A percentile compares a stretch with the other conserved stretches of the same genome.
Conservation (phyloP, 2,113 vertebrate genomes). For the Campylomormyrus tamandua region DNA sequence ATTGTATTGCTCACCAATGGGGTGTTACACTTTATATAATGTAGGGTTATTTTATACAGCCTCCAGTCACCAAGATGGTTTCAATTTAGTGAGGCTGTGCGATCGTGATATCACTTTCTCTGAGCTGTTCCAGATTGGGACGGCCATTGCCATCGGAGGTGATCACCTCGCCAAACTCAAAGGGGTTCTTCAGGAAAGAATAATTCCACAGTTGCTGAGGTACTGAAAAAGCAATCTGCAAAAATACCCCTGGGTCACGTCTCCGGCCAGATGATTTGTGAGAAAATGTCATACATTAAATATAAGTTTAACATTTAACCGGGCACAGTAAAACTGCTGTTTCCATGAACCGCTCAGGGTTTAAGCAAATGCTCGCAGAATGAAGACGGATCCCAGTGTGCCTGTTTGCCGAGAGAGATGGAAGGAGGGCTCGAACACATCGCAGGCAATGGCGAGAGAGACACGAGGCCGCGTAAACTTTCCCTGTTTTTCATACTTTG, state of each 20-base stretch:
- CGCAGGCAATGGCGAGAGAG: constrained; percentile 67
- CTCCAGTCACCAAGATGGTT: constrained; percentile 72
- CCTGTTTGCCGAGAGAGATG: constrained; percentile 43
- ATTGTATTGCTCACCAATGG: constrained; percentile 64
- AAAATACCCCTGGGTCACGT: constrained; percentile 74
- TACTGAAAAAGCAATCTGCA: constrained; percentile 78
- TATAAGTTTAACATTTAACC: constrained; percentile 77
- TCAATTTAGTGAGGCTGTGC: constrained; percentile 70
- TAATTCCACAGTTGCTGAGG: constrained; percentile 75
- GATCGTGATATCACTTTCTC: constrained; percentile 70
- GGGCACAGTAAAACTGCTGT: constrained; percentile 71
- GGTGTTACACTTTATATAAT: constrained; percentile 68
- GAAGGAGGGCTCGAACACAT: constrained; percentile 44
- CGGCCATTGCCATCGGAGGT: constrained; percentile 55
- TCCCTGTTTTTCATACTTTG: constrained; percentile 38
- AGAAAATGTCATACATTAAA: constrained; percentile 80
- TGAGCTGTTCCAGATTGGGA: constrained; percentile 60
- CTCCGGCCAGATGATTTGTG: constrained; percentile 76
- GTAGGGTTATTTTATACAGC: constrained; percentile 70
- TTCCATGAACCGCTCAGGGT: constrained; percentile 58
- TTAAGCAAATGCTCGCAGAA: constrained; percentile 64
- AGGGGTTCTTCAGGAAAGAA: constrained; percentile 64
- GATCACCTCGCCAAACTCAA: constrained; percentile 67
- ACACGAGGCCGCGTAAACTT: constrained; percentile 48
- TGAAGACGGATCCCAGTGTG: constrained; percentile 49